Base-by-base conservation (phyloP, 2,888 invertebrate species). In the Corythucha ciliata region DNA sequence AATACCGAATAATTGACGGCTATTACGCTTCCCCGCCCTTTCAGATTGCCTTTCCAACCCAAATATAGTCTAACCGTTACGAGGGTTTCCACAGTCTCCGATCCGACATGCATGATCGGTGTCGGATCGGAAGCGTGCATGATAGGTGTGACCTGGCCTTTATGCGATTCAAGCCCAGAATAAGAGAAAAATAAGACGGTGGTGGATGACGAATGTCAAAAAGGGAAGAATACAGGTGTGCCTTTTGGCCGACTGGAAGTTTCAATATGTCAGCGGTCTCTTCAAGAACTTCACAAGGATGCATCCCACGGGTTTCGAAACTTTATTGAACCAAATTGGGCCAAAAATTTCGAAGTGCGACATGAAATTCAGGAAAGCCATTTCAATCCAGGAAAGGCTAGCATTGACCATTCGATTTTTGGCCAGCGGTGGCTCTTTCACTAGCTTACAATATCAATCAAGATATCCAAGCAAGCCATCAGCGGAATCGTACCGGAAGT, bases 381-480 rank as follows among this genome's bases (percentile, higher is more conserved):
- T n/a, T n/a, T n/a, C n/a, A n/a, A n/a, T n/a, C n/a, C n/a, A n/a
- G n/a, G n/a, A n/a, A n/a, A n/a, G n/a, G n/a, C n/a, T n/a, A n/a
- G n/a, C n/a, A n/a, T n/a, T n/a, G n/a, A n/a, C n/a, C n/a, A n/a
- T n/a, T n/a, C n/a, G 54, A 41, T 57, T 47, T 48, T 40, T 53
- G 25, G 53, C 57, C 34, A 42, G 39, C 39, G 54, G 55, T 12
- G 53, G 55, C 47, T 56, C 46, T 16, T 54, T 33, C 41, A 54
- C 33, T 8, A 53, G 45, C 36, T 24, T 55, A 7, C 52, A 47
- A 21, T 52, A 55, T 42, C 40, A 26, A 53, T 55, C 34, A 53
- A 39, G 27, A 52, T 52, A 41, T 48, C 52, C 33, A 51, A 54
- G 37, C 51, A 50, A 29, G 40, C 12, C 22, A 22, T 2, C 14